Percentiles rank a stretch among this genome's conserved stretches.
Conservation (phyloP, 2,888 invertebrate species). For the Lepidonotus clava region DNA sequence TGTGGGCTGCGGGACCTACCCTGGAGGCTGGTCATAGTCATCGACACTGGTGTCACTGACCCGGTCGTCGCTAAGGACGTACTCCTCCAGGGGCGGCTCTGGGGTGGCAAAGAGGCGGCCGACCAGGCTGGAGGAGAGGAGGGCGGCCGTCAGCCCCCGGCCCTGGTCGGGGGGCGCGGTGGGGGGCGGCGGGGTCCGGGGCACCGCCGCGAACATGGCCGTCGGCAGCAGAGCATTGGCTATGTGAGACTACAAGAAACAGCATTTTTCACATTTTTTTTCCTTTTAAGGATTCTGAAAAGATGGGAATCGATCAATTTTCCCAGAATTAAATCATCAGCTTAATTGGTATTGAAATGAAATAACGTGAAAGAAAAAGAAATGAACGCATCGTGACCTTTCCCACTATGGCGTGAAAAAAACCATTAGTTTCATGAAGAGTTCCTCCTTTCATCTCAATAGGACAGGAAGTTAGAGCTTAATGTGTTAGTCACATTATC, state of each 20-base stretch:
- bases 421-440: too few relatives aligned
- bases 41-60: slow-evolving; percentile 75
- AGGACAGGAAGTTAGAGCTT: too few relatives aligned
- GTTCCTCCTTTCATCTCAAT: too few relatives aligned
- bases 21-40: slow-evolving; percentile 71
- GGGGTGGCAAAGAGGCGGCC: slow-evolving; percentile 59
- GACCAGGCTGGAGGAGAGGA: slow-evolving; percentile 67
- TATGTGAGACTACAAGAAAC: slow-evolving; percentile 63
- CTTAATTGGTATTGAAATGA: too few relatives aligned
- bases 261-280: not conserved
- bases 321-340: too few relatives aligned
- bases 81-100: slow-evolving; percentile 64
- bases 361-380: too few relatives aligned
- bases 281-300: not conserved
- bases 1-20: slow-evolving; percentile 41
- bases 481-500: too few relatives aligned
- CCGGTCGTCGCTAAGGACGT: slow-evolving; percentile 73
- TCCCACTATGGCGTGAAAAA: too few relatives aligned
- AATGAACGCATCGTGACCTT: too few relatives aligned
- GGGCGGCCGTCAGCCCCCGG: slow-evolving; percentile 66
- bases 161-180: slow-evolving; percentile 30
- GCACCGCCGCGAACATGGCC: slow-evolving; percentile 72
- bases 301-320: not conserved
- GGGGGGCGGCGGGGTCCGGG: slow-evolving; percentile 69
- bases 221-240: slow-evolving; percentile 72